Base-by-base conservation (phyloP, 2,888 invertebrate genomes). In the Norana najaformis region DNA sequence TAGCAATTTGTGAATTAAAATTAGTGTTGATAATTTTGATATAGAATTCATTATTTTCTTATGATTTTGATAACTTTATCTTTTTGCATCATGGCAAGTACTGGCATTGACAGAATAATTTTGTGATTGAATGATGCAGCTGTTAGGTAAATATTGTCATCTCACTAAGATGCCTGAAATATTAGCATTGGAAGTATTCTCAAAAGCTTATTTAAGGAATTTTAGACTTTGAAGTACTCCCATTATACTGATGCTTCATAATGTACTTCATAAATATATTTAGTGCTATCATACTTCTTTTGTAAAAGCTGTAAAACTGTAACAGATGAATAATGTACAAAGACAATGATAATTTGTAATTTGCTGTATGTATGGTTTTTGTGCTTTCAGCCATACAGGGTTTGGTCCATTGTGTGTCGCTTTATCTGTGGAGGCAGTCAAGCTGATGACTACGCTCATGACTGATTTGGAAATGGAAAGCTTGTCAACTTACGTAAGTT, bases 361-460 rank as follows among this genome's bases (percentile, higher is more conserved):
- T 2, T 69, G 16, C 8, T 69, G 30, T 30, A 11, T 69, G 30
- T 13, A 8, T 69, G 16, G 69, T 69, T 69, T 69, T 13, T 69
- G 2, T 69, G 6, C n/a, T 23, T 89, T 37, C n/a, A 88, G 38
- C 14, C 88, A 88, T 38, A 88, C 89, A 88, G 89, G 89, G 36
- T 90, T 92, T 88, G 97, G 98, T 90, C 98, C 97, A 5, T 96
- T 98, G 23, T 97, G 97, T 93, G 98, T 98, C 36, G 98, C 98
- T 0, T 96, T 98, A 90, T 97, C 98, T 30, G 97, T 97, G 38
- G 97, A 97, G 92, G 97, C 97, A 91, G 96, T 98, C n/a, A 96
- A 96, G 41, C 96, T 98, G 94, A 95, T 97, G 94, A 96, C 96
- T 53, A 96, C 96, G 41, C 95, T 97, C 92, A 96, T 97, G 90